Conservation (phyloP, 2,797 vertebrate genomes). For the Glyptemys insculpta region DNA sequence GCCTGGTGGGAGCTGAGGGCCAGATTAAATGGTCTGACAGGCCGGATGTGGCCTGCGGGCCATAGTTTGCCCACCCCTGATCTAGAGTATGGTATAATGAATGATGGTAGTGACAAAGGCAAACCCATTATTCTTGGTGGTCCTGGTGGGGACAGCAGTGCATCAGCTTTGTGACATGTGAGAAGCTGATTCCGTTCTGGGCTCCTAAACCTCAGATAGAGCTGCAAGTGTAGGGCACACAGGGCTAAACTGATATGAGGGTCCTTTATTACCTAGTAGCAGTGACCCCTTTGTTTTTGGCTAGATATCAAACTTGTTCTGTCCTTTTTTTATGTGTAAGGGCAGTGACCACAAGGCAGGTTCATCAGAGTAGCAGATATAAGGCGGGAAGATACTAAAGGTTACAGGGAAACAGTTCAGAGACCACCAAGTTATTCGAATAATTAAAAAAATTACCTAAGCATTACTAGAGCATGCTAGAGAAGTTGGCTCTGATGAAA, state of each 20-base stretch:
- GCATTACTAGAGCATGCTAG: background rate
- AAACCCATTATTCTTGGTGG: background rate
- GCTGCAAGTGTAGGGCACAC: background rate
- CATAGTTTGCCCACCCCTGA: too few relatives aligned
- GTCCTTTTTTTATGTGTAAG: background rate
- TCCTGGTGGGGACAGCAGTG: background rate
- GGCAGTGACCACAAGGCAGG: background rate
- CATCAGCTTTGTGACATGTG: background rate
- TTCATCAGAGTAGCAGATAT: background rate
- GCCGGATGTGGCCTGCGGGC: too few relatives aligned
- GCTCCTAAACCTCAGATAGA: background rate
- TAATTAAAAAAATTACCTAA: background rate
- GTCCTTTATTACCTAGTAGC: background rate
- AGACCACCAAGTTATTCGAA: background rate
- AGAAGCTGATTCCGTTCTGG: background rate
- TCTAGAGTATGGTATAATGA: background rate
- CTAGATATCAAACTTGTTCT: background rate
- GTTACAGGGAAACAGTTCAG: background rate
- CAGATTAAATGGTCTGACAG: too few relatives aligned
- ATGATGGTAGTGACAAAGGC: background rate
- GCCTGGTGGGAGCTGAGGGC: too few relatives aligned
- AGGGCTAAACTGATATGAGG: background rate
- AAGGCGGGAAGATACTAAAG: background rate
- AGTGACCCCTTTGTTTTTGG: slow-evolving; percentile 23
- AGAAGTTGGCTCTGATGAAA: background rate